phyloP scores from a whole-genome alignment of 2,888 invertebrate genomes.

The Hipparchia sbordonii region DNA sequence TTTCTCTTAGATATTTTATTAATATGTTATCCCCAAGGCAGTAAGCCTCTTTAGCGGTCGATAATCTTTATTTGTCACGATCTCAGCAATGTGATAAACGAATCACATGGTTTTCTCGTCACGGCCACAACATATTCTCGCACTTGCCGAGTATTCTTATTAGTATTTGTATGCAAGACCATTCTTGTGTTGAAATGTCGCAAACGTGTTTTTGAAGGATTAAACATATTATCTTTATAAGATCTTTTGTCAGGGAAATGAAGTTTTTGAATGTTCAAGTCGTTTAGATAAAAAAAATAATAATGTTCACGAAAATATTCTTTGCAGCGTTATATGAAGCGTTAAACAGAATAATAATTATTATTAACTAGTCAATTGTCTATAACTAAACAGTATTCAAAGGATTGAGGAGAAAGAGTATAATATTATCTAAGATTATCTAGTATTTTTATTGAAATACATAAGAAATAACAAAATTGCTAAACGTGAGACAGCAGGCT shows the following conservation, averaged over 20 bases:
- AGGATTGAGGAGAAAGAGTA: too few relatives aligned
- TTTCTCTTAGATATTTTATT: constrained; percentile 16
- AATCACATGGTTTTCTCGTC: constrained; percentile 61
- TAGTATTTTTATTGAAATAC: too few relatives aligned
- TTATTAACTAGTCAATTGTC: too few relatives aligned
- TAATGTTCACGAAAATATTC: neutral
- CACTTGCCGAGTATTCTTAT: constrained; percentile 24
- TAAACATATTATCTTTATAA: constrained; percentile 16
- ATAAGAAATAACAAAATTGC: too few relatives aligned
- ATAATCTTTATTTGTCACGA: constrained; percentile 70
- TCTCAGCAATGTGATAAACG: constrained; percentile 63
- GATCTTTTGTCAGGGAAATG: constrained; percentile 18
- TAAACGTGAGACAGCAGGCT: too few relatives aligned
- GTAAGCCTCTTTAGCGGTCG: constrained; percentile 45
- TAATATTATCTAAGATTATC: too few relatives aligned
- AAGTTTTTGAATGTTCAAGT: neutral
- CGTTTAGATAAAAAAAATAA: constrained; percentile 8
- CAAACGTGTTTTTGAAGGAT: constrained; percentile 33
- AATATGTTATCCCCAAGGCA: constrained; percentile 45
- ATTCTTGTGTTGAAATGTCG: constrained; percentile 31
- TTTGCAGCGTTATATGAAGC: too few relatives aligned
- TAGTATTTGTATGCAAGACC: constrained; percentile 39
- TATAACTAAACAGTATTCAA: too few relatives aligned
- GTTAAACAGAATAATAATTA: too few relatives aligned
- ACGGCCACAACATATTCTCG: constrained; percentile 38